These are phyloP conservation scores for Furcifer pardalis DNA, from an alignment of 2,797 vertebrate species.

Conservation along the genomic window DNA sequence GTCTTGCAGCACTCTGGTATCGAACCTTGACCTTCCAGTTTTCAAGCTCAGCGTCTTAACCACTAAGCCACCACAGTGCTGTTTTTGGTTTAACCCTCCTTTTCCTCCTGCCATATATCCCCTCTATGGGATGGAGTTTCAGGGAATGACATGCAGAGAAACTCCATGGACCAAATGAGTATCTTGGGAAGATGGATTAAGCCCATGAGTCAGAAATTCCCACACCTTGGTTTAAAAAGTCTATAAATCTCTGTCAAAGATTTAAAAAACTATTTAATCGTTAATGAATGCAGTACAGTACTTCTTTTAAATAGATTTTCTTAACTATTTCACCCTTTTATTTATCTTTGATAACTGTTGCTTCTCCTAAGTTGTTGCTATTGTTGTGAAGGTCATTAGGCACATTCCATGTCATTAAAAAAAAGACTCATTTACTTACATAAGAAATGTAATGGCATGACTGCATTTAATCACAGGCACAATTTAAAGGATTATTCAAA, in stretches of 20 bases:
- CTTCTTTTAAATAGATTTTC: background rate
- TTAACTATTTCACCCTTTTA: background rate
- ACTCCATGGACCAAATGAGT: background rate
- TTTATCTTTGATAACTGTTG: background rate
- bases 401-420: accelerated
- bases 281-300: background rate
- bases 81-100: too few relatives aligned
- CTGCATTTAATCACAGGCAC: accelerated
- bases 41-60: too few relatives aligned
- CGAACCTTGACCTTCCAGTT: too few relatives aligned
- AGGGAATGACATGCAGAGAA: background rate
- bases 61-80: too few relatives aligned
- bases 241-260: background rate
- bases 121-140: background rate
- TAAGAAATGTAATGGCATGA: accelerated
- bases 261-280: background rate
- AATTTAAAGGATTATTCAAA: background rate
- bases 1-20: too few relatives aligned
- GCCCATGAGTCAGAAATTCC: background rate
- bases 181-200: background rate
- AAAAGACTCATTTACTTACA: accelerated
- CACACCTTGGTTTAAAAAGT: background rate
- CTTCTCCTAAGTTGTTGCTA: too few relatives aligned
- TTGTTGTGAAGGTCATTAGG: too few relatives aligned
- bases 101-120: background rate